phyloP scores from a whole-genome alignment of 2,888 invertebrate species.

The Schizotus pectinicornis region DNA sequence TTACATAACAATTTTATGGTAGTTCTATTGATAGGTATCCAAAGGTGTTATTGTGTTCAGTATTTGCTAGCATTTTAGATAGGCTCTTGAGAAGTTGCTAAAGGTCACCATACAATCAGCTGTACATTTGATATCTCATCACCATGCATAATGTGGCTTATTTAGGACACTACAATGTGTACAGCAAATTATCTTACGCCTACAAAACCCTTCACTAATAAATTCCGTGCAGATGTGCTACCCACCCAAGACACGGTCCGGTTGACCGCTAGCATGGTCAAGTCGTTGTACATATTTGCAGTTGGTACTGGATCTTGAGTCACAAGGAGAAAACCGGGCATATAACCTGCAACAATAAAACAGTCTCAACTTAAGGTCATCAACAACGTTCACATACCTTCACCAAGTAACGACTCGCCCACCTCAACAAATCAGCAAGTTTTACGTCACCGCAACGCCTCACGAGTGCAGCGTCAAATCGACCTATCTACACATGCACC shows the following conservation, averaged over 20 bases:
- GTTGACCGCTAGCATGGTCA: conserved; percentile 19
- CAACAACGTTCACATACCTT: not conserved
- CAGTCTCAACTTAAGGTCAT: not conserved
- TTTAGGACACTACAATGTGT: not conserved
- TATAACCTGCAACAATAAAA: not conserved
- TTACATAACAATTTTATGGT: not conserved
- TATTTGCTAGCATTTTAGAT: too few species aligned
- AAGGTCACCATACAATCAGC: too few species aligned
- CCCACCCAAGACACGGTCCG: conserved; percentile 19
- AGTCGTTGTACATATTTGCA: too few species aligned
- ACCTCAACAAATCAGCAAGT: not conserved
- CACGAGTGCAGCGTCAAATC: not conserved
- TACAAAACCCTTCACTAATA: not conserved
- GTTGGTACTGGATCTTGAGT: not conserved
- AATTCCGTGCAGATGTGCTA: not conserved
- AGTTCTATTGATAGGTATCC: not conserved
- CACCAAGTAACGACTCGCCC: not conserved
- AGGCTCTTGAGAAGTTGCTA: too few species aligned
- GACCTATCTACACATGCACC: too few species aligned
- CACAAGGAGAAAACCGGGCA: not conserved
- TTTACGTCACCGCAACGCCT: not conserved
- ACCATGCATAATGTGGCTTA: too few species aligned
- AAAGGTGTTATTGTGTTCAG: too few species aligned
- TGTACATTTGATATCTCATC: too few species aligned
- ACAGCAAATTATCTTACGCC: not conserved